Evolutionary conservation across 2,113 vertebrate genomes (phyloP), one percentile per base, ranked within the genome.

Genomic region (Eudorcas thomsonii): DNA sequence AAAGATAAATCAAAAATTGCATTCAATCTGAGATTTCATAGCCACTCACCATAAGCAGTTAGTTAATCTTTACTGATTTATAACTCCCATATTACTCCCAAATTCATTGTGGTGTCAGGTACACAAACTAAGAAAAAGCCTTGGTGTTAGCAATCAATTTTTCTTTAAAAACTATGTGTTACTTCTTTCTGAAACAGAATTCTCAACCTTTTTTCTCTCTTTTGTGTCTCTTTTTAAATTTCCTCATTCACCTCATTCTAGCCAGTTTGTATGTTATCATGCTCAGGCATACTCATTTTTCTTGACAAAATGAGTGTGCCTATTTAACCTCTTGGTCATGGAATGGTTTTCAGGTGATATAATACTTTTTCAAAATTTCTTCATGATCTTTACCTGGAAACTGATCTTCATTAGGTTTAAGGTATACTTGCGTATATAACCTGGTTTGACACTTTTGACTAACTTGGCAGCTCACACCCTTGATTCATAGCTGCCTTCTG

Each of bases 121-220:
- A 94, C 43, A 87, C 43, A 95, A 94, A 96, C 97, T 97, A 92
- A 81, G 77, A 98, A 88, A 87, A 93, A 96, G 50, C n/a, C 84
- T 96, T 97, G 94, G 96, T 94, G 98, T 97, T 94, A 93, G 81
- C 81, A 97, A 94, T 84, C 84, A 86, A 94, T 97, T 98, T 98
- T 97, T 96, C 84, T 87, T 90, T 28, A 83, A 98, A 87, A 98
- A 97, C 88, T 97, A 59, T 95, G 91, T 93, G 90, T 57, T 82
- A 84, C 95, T 98, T 96, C 90, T 98, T 88, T 91, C 84, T 97
- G 13, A 98, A 98, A 97, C 93, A 98, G 94, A 97, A 50, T 88
- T 98, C 39, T 97, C 92, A 8, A 57, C 82, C 92, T 36, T 55
- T 94, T 97, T 98, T 94, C 94, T 82, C 19, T 52, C 33, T 45